A percentile compares a stretch with the other conserved stretches of the same genome.
Evolutionary conservation across 37 sponge, comb jelly and placozoan species (phyloP).

Genomic region (Lycopodina hypogea): DNA sequence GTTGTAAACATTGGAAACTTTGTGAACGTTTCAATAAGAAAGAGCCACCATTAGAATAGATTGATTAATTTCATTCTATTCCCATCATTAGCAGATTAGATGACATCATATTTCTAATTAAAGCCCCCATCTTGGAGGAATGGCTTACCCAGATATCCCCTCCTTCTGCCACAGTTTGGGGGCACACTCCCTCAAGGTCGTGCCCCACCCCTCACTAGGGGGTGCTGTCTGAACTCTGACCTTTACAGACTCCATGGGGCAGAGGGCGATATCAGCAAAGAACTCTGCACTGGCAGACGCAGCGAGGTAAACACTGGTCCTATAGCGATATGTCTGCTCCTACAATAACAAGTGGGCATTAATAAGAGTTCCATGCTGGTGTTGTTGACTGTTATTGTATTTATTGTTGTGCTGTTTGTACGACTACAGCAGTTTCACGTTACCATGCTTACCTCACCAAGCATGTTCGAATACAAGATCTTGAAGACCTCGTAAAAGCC

Average conservation of each 20-base stretch:
- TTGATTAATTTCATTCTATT: too few relatives aligned
- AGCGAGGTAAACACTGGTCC: conserved; percentile 95
- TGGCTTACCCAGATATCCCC: conserved; percentile 79
- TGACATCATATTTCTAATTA: too few relatives aligned
- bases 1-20: too few relatives aligned
- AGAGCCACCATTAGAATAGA: too few relatives aligned
- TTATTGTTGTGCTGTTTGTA: too few relatives aligned
- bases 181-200: conserved; percentile 86
- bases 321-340: conserved; percentile 84
- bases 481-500: conserved; percentile 99
- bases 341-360: conserved; percentile 16
- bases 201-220: conserved; percentile 73
- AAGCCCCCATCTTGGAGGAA: too few relatives aligned
- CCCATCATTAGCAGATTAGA: too few relatives aligned
- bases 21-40: too few relatives aligned
- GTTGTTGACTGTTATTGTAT: not conserved
- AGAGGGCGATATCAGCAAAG: conserved; percentile 98
- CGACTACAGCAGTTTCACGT: too few relatives aligned
- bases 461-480: conserved; percentile 78
- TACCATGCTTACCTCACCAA: conserved; percentile 97
- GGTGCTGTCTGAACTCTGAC: conserved; percentile 96
- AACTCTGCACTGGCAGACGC: conserved; percentile 99
- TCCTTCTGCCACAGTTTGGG: conserved; percentile 86
- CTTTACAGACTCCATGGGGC: conserved; percentile 98
- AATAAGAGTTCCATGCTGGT: not conserved